Conservation (phyloP, 64 coral and sea anemone species). For the Trachythela sp. region DNA sequence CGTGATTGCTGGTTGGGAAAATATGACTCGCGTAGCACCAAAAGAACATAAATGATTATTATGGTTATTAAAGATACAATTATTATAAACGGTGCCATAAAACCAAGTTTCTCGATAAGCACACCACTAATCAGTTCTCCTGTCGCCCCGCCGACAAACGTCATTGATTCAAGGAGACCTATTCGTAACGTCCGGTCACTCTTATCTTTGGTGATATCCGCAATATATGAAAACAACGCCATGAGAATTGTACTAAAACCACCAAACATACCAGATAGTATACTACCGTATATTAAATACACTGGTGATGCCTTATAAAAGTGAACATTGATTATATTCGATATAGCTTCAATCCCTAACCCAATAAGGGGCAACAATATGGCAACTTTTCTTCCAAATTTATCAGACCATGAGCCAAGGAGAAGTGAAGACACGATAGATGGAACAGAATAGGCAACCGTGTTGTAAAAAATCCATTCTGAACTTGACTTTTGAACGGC, state of each 20-base stretch:
- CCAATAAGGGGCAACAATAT: conserved; percentile 69
- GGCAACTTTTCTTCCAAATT: conserved; percentile 65
- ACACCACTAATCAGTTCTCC: conserved; percentile 71
- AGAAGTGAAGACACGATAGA: conserved; percentile 69
- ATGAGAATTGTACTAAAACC: conserved; percentile 72
- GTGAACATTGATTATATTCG: conserved; percentile 49
- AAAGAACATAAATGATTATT: conserved; percentile 51
- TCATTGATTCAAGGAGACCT: conserved; percentile 77
- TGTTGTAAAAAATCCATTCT: conserved; percentile 80
- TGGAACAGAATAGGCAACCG: conserved; percentile 55
- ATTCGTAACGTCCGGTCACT: conserved; percentile 61
- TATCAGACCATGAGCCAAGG: conserved; percentile 86
- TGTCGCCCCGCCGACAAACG: conserved; percentile 71
- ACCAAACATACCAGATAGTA: conserved; percentile 77
- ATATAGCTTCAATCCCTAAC: not conserved
- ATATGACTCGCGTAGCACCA: conserved; percentile 76
- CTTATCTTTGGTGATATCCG: conserved; percentile 75
- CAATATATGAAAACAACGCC: conserved; percentile 83
- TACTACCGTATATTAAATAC: conserved; percentile 64
- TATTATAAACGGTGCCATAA: conserved; percentile 67
- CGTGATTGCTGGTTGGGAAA: conserved; percentile 32
- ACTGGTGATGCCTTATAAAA: conserved; percentile 60
- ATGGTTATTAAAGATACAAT: conserved; percentile 39
- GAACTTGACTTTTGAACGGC: conserved; percentile 61
- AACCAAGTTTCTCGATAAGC: conserved; percentile 62